Conservation (phyloP, 2,888 invertebrate genomes). For the Drosophila seclusa region DNA sequence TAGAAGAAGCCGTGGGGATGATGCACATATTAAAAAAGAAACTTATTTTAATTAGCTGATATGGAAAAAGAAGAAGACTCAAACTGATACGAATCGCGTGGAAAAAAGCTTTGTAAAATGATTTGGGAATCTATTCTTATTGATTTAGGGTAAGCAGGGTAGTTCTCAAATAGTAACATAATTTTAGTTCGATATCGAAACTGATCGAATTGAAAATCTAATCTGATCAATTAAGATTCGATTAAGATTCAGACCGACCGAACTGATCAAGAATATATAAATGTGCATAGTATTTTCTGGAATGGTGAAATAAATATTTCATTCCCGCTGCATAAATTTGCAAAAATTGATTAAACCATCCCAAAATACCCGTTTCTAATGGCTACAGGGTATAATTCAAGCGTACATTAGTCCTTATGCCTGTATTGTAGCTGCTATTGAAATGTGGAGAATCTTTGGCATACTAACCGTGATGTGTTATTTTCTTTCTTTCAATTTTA, state of each 20-base stretch:
- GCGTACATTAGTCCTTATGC: background rate
- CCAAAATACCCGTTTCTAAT: background rate
- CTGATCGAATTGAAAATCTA: background rate
- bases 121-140: background rate
- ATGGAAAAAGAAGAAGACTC: background rate
- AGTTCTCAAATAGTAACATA: background rate
- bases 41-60: background rate
- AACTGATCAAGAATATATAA: background rate
- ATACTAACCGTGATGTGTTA: slow-evolving; percentile 86
- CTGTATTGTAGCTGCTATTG: slow-evolving; percentile 19
- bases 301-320: background rate
- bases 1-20: background rate
- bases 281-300: background rate
- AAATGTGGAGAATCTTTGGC: slow-evolving; percentile 61
- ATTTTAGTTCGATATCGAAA: background rate
- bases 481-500: slow-evolving; percentile 84
- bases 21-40: background rate
- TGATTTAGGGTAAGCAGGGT: background rate
- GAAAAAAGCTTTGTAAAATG: background rate
- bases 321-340: background rate
- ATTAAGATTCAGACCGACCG: background rate
- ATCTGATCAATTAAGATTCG: background rate
- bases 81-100: background rate
- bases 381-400: slow-evolving; percentile 7
- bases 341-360: background rate